Evolutionary conservation across 2,113 vertebrate species (phyloP), one percentile per base, ranked within the genome.

Genomic region (Regulus satrapa): DNA sequence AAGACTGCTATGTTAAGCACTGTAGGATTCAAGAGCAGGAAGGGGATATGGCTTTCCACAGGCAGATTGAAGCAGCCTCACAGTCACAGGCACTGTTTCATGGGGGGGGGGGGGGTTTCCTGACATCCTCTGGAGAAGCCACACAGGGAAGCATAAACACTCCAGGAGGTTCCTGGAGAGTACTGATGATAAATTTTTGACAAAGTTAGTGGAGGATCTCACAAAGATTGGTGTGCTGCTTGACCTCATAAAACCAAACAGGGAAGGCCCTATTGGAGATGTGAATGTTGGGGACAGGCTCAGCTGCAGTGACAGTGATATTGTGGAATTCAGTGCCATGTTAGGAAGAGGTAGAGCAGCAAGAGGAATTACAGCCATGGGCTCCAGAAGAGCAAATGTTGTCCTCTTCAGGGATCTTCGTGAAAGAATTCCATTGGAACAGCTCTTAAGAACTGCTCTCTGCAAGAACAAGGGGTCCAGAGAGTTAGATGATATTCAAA

Each of bases 201-300:
- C 17, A 29, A 48, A 48, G 13, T 17, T 36, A 32, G 40, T 29
- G 19, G 34, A 64, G 41, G 12, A 13, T 55, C 25, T 55, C 24
- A 48, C 49, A 73, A 40, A 29, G 24, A 55, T 16, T 29, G 15
- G 9, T 0, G 0, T 28, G 18, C n/a, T 54, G 26, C 14, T 38
- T 54, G 28, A 54, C 40, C 23, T 55, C 21, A 18, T 28, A 9
- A 6, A 63, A 54, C 41, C 46, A 49, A 72, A 46, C 6, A 38
- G 23, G 1, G 23, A 73, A 38, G 29, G 18, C 12, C 0, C 0
- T 8, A 18, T 2, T 64, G 49, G 40, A 64, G 58, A 18, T 15
- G 28, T n/a, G 12, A 40, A 5, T 18, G 4, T 2, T 46, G 41
- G 11, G 14, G n/a, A 4, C 23, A 84, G 40, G n/a, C 23, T 63